Evolutionary conservation across 2,888 invertebrate species (phyloP).

Genomic region (Scaptomyza reducta): DNA sequence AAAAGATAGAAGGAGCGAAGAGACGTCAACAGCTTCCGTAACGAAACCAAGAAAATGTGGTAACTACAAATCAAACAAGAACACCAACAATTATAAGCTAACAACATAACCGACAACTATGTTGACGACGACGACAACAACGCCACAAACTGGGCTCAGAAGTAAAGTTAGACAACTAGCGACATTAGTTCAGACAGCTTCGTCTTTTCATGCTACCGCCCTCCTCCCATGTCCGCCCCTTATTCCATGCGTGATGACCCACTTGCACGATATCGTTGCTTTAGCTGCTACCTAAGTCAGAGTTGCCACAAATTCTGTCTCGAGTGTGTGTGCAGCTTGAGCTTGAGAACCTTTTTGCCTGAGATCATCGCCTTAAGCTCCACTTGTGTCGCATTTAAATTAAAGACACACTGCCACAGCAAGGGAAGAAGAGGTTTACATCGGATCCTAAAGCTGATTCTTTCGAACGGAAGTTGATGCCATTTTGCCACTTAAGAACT

Average conservation of each 20-base stretch:
- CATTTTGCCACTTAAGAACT: slow-evolving; percentile 35
- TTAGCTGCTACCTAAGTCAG: slow-evolving; percentile 32
- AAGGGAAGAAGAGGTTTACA: slow-evolving; percentile 15
- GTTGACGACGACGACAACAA: slow-evolving; percentile 7
- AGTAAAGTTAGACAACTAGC: slow-evolving; percentile 13
- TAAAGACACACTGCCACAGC: slow-evolving; percentile 19
- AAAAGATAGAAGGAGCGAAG: slow-evolving; percentile 25
- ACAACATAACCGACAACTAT: slow-evolving; percentile 48
- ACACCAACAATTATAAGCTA: slow-evolving; percentile 54
- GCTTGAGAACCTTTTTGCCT: slow-evolving; percentile 39
- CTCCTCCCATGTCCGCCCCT: not conserved
- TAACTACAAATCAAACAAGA: slow-evolving; percentile 73
- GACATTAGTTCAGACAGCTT: slow-evolving; percentile 27
- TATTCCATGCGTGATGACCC: slow-evolving; percentile 40
- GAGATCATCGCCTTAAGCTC: slow-evolving; percentile 16
- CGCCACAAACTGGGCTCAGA: slow-evolving; percentile 18
- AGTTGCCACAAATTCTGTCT: slow-evolving; percentile 25
- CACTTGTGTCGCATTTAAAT: slow-evolving; percentile 22
- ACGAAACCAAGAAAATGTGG: slow-evolving; percentile 62
- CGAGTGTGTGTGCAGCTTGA: slow-evolving; percentile 19
- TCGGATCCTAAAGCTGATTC: slow-evolving; percentile 21
- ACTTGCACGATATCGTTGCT: slow-evolving; percentile 39
- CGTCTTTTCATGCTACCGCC: not conserved
- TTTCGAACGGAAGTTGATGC: slow-evolving; percentile 50
- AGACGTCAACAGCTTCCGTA: slow-evolving; percentile 58